Percentiles rank a stretch among this genome's conserved stretches.
Conservation (phyloP, 2,113 vertebrate species). For the Geococcyx californianus region DNA sequence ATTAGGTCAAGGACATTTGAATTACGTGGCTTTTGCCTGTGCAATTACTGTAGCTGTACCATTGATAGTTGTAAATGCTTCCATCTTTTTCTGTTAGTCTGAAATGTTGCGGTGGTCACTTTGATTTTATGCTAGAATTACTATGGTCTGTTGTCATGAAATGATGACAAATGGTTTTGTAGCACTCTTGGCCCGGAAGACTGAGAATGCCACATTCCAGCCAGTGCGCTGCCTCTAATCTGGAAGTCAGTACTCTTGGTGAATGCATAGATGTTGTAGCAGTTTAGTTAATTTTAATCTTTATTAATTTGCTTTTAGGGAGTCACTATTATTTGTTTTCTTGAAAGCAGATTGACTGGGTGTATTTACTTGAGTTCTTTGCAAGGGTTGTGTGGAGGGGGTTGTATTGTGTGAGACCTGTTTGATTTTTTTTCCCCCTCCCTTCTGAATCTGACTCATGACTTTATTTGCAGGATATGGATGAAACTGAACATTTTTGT, state of each 20-base stretch:
- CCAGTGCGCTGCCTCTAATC: background rate
- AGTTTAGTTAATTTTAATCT: background rate
- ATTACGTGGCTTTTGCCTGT: background rate
- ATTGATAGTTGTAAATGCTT: background rate
- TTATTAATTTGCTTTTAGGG: background rate
- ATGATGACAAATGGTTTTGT: background rate
- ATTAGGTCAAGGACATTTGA: background rate
- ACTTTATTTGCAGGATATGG: conserved; percentile 81
- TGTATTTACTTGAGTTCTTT: background rate
- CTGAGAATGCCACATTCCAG: background rate
- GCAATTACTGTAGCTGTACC: background rate
- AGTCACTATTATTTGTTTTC: background rate
- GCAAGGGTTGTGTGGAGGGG: background rate
- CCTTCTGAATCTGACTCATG: background rate
- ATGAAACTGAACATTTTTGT: conserved; percentile 83
- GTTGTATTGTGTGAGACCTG: background rate
- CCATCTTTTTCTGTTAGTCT: background rate
- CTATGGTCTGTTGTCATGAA: background rate
- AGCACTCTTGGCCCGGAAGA: background rate
- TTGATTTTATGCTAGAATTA: background rate
- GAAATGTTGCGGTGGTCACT: background rate
- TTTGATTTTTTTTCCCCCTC: background rate
- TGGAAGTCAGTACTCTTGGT: background rate
- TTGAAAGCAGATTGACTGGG: background rate
- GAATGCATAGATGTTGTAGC: background rate